Evolutionary conservation across 2,113 vertebrate species (phyloP), one percentile per base, ranked within the genome.

Genomic region (Chaenogobius annularis): DNA sequence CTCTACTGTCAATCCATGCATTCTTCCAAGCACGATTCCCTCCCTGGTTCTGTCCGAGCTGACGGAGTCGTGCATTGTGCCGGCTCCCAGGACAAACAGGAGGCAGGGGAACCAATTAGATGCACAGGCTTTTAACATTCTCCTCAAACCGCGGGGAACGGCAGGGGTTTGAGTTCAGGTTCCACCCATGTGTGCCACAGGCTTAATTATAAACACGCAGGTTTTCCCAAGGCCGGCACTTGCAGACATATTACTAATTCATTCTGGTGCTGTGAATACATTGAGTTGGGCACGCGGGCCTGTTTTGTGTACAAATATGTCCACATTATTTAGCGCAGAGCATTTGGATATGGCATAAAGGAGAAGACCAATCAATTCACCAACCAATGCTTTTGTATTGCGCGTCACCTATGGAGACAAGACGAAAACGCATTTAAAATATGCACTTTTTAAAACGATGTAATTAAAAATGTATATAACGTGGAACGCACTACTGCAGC

Each of bases 61-160:
- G 82, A 84, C 75, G 79, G 75, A 84, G 68, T 6, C 13, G 78
- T 59, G 73, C 75, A 85, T 84, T 66, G 84, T 81, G 66, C 66
- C 81, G 61, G 26, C 58, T 80, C 85, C 68, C 79, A 68, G 83
- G 87, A 88, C 87, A 90, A 88, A 88, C 82, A 80, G 84, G 87
- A 86, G 85, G 85, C 88, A 82, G 48, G 87, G 90, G 90, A 89
- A 88, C 88, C 87, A 90, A 91, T 91, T 91, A 89, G 85, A 70
- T 84, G 19, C 48, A 44, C 61, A 40, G 67, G 80, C 77, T 81
- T 87, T 88, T 80, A 87, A 83, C 87, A 77, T 85, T 85, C 79
- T 72, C 67, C 67, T 75, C 75, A 48, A 84, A 87, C 68, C 68
- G 50, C 69, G 58, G 79, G 50, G 75, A 81, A 82, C 73, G 37